Evolutionary conservation across 2,113 vertebrate species (phyloP).

Genomic region (Excalfactoria chinensis): DNA sequence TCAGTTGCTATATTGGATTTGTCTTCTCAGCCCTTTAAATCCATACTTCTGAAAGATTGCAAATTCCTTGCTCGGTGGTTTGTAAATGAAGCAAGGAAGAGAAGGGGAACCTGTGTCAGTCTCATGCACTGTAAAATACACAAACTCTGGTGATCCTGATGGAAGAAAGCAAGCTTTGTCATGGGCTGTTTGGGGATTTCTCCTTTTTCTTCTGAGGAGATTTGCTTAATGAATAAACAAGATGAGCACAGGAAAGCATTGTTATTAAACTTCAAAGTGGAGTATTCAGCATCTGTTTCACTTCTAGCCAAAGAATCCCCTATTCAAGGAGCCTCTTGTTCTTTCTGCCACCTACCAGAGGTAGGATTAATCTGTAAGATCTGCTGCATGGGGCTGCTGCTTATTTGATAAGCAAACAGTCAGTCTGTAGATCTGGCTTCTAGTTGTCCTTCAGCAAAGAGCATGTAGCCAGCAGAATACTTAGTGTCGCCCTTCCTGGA

Average conservation of each 20-base stretch:
- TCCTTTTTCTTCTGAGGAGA: not conserved
- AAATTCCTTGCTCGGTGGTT: not conserved
- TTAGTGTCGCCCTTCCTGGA: conserved; percentile 2
- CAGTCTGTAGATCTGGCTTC: conserved; percentile 35
- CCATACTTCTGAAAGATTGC: not conserved
- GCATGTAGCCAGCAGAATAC: conserved; percentile 25
- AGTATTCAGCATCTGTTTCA: conserved; percentile 52
- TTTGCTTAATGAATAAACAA: conserved; percentile 21
- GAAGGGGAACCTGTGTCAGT: not conserved
- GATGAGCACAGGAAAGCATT: not conserved
- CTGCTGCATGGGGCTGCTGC: conserved; percentile 5
- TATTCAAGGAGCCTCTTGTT: conserved; percentile 54
- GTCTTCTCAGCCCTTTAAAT: not conserved
- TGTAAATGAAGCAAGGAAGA: not conserved
- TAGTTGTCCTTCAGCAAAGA: conserved; percentile 50
- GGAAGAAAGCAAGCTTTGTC: not conserved
- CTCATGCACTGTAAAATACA: not conserved
- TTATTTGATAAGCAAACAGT: conserved; percentile 39
- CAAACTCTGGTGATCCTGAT: not conserved
- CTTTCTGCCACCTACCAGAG: conserved; percentile 54
- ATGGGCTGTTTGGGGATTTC: not conserved
- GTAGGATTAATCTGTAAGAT: conserved; percentile 36
- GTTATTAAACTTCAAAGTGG: conserved; percentile 32
- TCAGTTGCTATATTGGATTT: not conserved
- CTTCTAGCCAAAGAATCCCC: conserved; percentile 56